Evolutionary conservation across 2,888 invertebrate genomes (phyloP).

Genomic region (Lasioglossum leucozonium): DNA sequence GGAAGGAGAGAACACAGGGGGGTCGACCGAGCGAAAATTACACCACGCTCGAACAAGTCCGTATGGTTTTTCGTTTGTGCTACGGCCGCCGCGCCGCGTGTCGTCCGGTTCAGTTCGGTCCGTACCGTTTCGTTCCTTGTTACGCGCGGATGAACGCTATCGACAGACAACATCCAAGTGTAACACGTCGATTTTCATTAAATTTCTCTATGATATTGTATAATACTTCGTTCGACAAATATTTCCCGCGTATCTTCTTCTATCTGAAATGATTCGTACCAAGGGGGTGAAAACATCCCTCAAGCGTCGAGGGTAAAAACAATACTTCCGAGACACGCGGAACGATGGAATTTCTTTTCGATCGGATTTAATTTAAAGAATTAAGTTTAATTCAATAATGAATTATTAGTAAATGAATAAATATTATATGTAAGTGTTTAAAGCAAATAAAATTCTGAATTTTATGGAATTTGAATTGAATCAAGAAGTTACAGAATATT

Average conservation of each 20-base stretch:
- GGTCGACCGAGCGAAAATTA: slow-evolving; percentile 34
- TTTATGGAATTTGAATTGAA: too few species aligned
- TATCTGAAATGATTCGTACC: too few species aligned
- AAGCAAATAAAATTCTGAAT: too few species aligned
- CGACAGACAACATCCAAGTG: background rate
- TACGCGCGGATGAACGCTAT: slow-evolving; percentile 38
- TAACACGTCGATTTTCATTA: background rate
- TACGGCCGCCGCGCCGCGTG: background rate
- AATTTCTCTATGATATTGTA: background rate
- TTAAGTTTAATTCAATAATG: too few species aligned
- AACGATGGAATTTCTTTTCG: too few species aligned
- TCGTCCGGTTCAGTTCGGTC: background rate
- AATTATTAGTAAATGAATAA: too few species aligned
- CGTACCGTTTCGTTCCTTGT: slow-evolving; percentile 13
- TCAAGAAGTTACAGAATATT: too few species aligned
- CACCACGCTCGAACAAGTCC: slow-evolving; percentile 33
- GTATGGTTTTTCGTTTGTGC: slow-evolving; percentile 24
- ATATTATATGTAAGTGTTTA: too few species aligned
- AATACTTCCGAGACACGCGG: too few species aligned
- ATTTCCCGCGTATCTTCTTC: background rate
- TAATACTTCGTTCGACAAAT: background rate
- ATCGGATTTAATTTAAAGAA: too few species aligned
- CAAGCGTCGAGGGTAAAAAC: background rate
- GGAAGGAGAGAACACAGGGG: slow-evolving; percentile 21
- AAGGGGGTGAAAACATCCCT: too few species aligned